Percentiles rank a stretch among this genome's conserved stretches.
phyloP scores from a whole-genome alignment of 2,888 invertebrate species.

The Artemia sinica region DNA sequence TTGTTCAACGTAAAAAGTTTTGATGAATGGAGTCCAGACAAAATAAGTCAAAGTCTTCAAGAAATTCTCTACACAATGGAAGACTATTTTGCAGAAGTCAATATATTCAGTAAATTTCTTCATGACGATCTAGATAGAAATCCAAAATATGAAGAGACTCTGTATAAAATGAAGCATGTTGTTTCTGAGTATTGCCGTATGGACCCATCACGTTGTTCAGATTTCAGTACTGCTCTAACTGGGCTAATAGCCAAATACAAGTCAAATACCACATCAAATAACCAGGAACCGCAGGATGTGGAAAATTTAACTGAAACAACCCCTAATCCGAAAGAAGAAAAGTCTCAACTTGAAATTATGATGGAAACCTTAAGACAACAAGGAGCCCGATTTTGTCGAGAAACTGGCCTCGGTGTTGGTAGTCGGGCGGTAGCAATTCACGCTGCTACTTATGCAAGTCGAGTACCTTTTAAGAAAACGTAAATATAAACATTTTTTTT shows the following conservation, averaged over 20 bases:
- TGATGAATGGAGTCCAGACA: slow-evolving; percentile 12
- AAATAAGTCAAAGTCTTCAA: slow-evolving; percentile 10
- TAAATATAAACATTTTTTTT: neutral
- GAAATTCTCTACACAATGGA: slow-evolving; percentile 12
- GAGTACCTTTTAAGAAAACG: neutral
- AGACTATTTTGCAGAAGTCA: slow-evolving; percentile 15
- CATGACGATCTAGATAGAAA: slow-evolving; percentile 2
- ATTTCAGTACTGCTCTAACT: neutral
- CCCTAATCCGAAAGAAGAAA: neutral
- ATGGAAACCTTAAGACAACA: neutral
- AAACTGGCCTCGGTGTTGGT: neutral
- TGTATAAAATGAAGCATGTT: slow-evolving; percentile 13
- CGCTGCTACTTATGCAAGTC: slow-evolving; percentile 3
- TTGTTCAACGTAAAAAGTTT: slow-evolving; percentile 14
- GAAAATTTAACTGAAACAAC: neutral
- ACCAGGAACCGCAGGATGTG: neutral
- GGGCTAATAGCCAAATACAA: neutral
- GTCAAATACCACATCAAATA: neutral
- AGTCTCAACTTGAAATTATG: neutral
- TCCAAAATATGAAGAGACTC: neutral
- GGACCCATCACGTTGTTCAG: slow-evolving; percentile 13
- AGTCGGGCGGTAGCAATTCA: neutral
- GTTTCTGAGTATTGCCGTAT: slow-evolving; percentile 19
- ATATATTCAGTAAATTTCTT: slow-evolving; percentile 10
- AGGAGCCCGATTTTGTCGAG: neutral